phyloP scores from a whole-genome alignment of 2,888 invertebrate species.

The Ectemnius continuus region DNA sequence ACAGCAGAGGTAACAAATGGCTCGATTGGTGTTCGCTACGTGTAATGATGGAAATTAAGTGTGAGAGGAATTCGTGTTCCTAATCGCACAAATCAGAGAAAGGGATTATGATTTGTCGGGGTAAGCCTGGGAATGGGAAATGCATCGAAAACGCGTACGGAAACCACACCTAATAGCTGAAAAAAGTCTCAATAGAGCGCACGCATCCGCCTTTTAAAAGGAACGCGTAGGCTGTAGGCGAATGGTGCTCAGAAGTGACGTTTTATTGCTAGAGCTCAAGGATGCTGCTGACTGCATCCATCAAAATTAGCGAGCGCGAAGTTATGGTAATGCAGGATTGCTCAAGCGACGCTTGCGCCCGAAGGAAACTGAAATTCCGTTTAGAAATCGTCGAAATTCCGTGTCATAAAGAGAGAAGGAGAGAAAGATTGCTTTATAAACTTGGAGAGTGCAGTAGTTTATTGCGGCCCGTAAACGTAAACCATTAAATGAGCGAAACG shows the following conservation, averaged over 20 bases:
- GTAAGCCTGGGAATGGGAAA: conserved; percentile 5
- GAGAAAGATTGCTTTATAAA: background rate
- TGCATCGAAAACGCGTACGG: conserved; percentile 20
- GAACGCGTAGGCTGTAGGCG: conserved; percentile 8
- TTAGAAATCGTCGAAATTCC: no score
- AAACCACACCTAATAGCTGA: conserved; percentile 54
- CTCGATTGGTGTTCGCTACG: no score
- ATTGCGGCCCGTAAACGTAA: background rate
- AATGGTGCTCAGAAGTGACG: background rate
- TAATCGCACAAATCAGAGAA: no score
- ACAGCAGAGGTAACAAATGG: no score
- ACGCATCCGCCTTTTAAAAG: conserved; percentile 42
- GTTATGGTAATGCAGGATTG: no score
- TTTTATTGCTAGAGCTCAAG: background rate
- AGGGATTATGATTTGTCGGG: background rate
- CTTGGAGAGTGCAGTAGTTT: background rate
- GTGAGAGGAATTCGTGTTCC: no score
- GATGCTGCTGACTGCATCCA: conserved; percentile 8
- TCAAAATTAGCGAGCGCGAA: conserved; percentile 13
- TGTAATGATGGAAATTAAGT: no score
- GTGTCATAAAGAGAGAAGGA: background rate
- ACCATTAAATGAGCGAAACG: background rate
- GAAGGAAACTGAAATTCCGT: no score
- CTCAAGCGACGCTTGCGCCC: no score
- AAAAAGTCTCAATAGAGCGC: conserved; percentile 39